A percentile compares a stretch with the other conserved stretches of the same genome.
Conservation (phyloP, 2,797 vertebrate species). For the Hoplostethus atlanticus region DNA sequence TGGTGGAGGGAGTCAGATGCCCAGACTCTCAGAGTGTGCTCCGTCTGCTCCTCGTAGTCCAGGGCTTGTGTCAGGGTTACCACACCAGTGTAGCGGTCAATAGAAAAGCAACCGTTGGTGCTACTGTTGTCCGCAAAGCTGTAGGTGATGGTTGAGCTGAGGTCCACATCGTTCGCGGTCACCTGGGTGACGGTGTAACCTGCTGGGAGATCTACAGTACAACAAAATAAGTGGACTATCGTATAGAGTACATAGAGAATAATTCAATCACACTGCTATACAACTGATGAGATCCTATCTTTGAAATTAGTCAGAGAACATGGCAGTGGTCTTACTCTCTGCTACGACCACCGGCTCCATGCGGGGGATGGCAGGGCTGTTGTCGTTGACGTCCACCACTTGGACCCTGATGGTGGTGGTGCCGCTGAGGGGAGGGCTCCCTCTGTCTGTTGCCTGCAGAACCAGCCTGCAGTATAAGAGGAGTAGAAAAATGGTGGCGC, state of each 20-base stretch:
- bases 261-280: background rate
- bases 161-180: constrained; percentile 89
- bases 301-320: background rate
- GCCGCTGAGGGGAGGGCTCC: constrained; percentile 88
- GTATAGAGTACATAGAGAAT: no score
- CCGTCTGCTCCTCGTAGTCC: constrained; percentile 88
- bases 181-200: constrained; percentile 88
- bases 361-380: constrained; percentile 87
- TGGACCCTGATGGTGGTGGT: constrained; percentile 86
- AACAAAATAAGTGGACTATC: background rate
- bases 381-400: constrained; percentile 93
- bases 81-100: constrained; percentile 86
- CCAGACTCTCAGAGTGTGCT: constrained; percentile 81
- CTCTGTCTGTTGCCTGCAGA: constrained; percentile 90
- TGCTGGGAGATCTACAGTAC: constrained; percentile 86
- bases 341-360: constrained; percentile 84
- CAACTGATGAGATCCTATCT: background rate
- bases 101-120: constrained; percentile 84
- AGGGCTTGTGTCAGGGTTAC: constrained; percentile 84
- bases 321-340: constrained; percentile 87
- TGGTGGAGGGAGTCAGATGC: constrained; percentile 90
- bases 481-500: background rate
- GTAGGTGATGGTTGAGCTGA: constrained; percentile 88
- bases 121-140: constrained; percentile 82
- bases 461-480: constrained; percentile 83